Conservation (phyloP, 2,113 vertebrate genomes). For the Forbesichthys papilliferus region DNA sequence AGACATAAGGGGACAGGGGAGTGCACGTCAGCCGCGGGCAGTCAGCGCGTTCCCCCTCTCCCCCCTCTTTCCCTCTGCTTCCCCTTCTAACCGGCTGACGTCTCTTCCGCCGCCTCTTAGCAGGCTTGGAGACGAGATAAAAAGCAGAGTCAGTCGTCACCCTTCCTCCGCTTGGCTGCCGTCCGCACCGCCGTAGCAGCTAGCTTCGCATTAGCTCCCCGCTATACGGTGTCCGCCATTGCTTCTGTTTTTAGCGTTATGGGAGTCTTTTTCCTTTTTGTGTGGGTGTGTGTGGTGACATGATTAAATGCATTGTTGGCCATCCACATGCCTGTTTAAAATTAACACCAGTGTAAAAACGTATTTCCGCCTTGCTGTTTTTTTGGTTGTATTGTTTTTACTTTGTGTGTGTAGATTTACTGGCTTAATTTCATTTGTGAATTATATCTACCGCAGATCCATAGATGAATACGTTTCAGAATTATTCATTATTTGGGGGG, state of each 20-base stretch:
- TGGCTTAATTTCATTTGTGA: no score
- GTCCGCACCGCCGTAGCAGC: constrained; percentile 41
- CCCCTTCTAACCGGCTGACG: constrained; percentile 4
- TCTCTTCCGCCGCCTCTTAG: constrained; percentile 38
- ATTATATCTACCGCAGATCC: no score
- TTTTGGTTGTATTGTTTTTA: no score
- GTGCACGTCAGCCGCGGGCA: constrained; percentile 66
- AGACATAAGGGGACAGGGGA: constrained; percentile 38
- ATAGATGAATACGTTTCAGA: no score
- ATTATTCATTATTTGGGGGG: no score
- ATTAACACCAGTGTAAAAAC: no score
- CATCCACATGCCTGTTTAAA: neutral
- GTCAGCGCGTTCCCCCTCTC: constrained; percentile 46
- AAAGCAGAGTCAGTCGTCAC: constrained; percentile 57
- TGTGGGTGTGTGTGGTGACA: no score
- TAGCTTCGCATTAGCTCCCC: constrained; percentile 33
- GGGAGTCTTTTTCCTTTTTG: no score
- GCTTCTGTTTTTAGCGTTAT: neutral
- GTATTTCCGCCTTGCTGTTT: no score
- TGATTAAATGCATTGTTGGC: no score
- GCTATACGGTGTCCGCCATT: constrained; percentile 4
- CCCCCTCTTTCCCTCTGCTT: constrained; percentile 33
- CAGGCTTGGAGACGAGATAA: constrained; percentile 67
- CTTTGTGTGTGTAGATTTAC: no score
- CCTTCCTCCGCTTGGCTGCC: constrained; percentile 41